Evolutionary conservation across 2,797 vertebrate species (phyloP).

Genomic region (Lagocephalus sceleratus): DNA sequence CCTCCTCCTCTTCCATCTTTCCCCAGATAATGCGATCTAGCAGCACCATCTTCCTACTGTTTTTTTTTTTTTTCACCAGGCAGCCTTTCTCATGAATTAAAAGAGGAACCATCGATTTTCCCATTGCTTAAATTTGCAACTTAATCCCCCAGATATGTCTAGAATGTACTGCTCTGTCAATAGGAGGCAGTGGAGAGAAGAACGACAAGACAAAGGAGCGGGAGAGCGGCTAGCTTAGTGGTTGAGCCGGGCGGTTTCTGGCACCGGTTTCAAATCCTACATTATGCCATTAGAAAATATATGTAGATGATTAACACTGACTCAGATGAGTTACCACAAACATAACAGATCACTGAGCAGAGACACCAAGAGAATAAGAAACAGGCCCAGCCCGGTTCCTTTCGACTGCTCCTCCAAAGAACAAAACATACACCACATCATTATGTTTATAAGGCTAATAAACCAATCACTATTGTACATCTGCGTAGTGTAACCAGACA

Average conservation of each 20-base stretch:
- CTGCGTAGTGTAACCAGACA: slow-evolving; percentile 60
- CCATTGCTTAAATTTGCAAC: slow-evolving; percentile 79
- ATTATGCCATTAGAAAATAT: slow-evolving; percentile 38
- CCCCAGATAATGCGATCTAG: slow-evolving; percentile 64
- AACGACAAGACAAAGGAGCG: slow-evolving; percentile 66
- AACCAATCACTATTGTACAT: slow-evolving; percentile 58
- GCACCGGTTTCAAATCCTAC: slow-evolving; percentile 29
- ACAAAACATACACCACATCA: slow-evolving; percentile 46
- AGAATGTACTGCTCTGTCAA: slow-evolving; percentile 72
- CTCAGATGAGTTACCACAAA: slow-evolving; percentile 42
- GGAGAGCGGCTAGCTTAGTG: slow-evolving; percentile 24
- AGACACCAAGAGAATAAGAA: slow-evolving; percentile 30
- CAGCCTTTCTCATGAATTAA: slow-evolving; percentile 79
- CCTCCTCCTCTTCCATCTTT: slow-evolving; percentile 42
- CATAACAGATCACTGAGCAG: slow-evolving; percentile 42
- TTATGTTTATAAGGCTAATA: slow-evolving; percentile 64
- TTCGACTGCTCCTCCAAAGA: slow-evolving; percentile 32
- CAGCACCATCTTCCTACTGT: slow-evolving; percentile 58
- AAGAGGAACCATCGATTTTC: slow-evolving; percentile 78
- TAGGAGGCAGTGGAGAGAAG: slow-evolving; percentile 52
- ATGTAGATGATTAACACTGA: slow-evolving; percentile 38
- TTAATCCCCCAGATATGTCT: slow-evolving; percentile 74
- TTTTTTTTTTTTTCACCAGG: slow-evolving; percentile 62
- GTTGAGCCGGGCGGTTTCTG: slow-evolving; percentile 33
- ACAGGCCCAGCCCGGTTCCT: slow-evolving; percentile 26